These are phyloP conservation scores for Pitta sordida DNA, from an alignment of 2,113 vertebrate species.

Conservation along the genomic window DNA sequence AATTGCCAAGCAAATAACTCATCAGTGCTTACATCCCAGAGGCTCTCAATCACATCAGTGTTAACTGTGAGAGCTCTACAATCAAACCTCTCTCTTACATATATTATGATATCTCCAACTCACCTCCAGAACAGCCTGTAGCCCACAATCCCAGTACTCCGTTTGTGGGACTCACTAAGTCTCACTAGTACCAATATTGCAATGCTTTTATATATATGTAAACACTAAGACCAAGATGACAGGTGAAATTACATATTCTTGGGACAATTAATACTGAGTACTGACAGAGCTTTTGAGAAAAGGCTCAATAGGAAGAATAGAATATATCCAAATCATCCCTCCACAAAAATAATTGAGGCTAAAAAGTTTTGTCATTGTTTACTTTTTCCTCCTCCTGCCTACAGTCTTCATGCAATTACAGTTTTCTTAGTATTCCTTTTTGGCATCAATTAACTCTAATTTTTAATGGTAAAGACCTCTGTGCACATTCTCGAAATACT, in stretches of 20 bases:
- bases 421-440: background rate
- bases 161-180: background rate
- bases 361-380: background rate
- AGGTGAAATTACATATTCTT: background rate
- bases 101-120: accelerated
- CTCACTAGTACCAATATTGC: background rate
- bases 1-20: background rate
- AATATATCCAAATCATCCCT: background rate
- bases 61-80: background rate
- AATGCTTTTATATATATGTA: background rate
- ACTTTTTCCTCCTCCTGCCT: background rate
- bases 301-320: background rate
- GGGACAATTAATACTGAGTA: background rate
- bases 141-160: background rate
- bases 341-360: background rate
- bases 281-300: background rate
- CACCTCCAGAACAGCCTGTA: background rate
- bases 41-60: background rate
- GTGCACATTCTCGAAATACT: background rate
- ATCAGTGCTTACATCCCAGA: background rate
- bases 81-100: background rate
- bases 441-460: background rate
- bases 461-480: background rate
- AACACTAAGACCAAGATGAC: background rate
- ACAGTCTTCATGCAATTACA: background rate